Percentiles rank a stretch among this genome's conserved stretches.
Evolutionary conservation across 1,140 invertebrate genomes (phyloP).

Genomic region (Drosophila dunni): DNA sequence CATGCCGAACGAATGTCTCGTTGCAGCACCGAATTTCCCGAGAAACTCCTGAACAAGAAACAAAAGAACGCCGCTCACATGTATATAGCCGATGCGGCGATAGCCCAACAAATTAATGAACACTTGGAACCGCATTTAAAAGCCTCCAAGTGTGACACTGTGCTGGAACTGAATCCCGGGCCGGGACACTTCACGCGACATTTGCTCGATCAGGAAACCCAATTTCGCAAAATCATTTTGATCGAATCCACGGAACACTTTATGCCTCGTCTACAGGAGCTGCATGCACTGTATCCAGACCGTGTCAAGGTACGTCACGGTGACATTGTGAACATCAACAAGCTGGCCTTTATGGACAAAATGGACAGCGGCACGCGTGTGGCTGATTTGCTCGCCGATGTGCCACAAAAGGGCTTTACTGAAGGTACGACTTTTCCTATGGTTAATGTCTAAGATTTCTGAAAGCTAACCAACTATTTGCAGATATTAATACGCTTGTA

Average conservation of each 20-base stretch:
- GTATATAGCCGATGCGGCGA: slow-evolving; percentile 76
- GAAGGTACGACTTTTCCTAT: slow-evolving; percentile 47
- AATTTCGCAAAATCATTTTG: slow-evolving; percentile 81
- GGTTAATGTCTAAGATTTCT: neutral
- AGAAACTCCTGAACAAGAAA: slow-evolving; percentile 70
- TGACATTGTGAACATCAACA: slow-evolving; percentile 86
- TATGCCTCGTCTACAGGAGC: slow-evolving; percentile 61
- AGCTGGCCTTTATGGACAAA: slow-evolving; percentile 86
- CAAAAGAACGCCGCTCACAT: slow-evolving; percentile 63
- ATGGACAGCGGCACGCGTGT: slow-evolving; percentile 86
- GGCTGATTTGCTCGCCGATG: slow-evolving; percentile 84
- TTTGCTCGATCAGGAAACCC: slow-evolving; percentile 78
- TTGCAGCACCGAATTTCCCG: slow-evolving; percentile 68
- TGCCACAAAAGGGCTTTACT: slow-evolving; percentile 65
- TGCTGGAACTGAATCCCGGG: slow-evolving; percentile 86
- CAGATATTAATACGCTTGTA: slow-evolving; percentile 85
- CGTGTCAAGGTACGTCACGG: slow-evolving; percentile 76
- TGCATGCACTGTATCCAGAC: slow-evolving; percentile 72
- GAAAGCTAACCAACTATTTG: neutral
- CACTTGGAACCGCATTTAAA: slow-evolving; percentile 69
- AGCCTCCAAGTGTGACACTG: slow-evolving; percentile 71
- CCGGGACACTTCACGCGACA: slow-evolving; percentile 85
- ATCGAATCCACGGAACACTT: slow-evolving; percentile 85
- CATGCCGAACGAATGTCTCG: slow-evolving; percentile 47
- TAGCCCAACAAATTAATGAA: slow-evolving; percentile 84